A percentile compares a stretch with the other conserved stretches of the same genome.
Evolutionary conservation across 2,113 vertebrate species (phyloP).

Genomic region (Arothron firmamentum): DNA sequence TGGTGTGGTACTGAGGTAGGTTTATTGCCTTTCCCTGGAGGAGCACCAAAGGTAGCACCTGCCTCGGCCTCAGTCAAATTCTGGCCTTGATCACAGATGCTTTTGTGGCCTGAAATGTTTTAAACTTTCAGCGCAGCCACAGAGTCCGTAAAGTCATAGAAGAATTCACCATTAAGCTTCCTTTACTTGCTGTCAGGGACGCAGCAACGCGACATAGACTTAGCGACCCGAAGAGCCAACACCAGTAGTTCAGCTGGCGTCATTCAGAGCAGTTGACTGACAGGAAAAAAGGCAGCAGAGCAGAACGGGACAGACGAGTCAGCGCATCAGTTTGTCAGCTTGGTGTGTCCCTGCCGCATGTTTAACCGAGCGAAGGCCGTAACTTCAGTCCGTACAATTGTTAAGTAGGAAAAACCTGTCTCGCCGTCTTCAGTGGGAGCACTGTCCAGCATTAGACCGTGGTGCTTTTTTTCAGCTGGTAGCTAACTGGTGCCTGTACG

Average conservation of each 20-base stretch:
- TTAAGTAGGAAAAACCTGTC: not conserved
- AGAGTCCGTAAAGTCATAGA: too few relatives aligned
- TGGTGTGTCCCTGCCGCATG: too few relatives aligned
- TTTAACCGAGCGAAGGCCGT: too few relatives aligned
- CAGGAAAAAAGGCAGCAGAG: too few relatives aligned
- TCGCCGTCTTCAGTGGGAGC: constrained; percentile 36
- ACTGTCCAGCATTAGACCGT: constrained; percentile 39
- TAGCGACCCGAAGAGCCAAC: too few relatives aligned
- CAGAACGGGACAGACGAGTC: too few relatives aligned
- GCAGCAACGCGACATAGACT: too few relatives aligned
- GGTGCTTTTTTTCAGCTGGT: constrained; percentile 6
- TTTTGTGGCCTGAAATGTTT: constrained; percentile 28
- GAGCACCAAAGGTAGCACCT: constrained; percentile 42
- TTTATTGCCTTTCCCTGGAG: constrained; percentile 47
- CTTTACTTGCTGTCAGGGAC: constrained; percentile 11
- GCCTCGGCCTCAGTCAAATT: constrained; percentile 37
- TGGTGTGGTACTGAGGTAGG: constrained; percentile 49
- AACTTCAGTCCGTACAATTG: too few relatives aligned
- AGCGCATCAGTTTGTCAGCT: too few relatives aligned
- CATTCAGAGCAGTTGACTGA: too few relatives aligned
- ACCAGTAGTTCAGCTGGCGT: too few relatives aligned
- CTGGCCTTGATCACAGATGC: constrained; percentile 32
- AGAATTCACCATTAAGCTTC: constrained; percentile 28
- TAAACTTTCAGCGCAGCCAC: too few relatives aligned
- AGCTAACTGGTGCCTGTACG: constrained; percentile 9